phyloP scores from a whole-genome alignment of 37 sponge, comb jelly and placozoan species.

The Haliclona indistincta region DNA sequence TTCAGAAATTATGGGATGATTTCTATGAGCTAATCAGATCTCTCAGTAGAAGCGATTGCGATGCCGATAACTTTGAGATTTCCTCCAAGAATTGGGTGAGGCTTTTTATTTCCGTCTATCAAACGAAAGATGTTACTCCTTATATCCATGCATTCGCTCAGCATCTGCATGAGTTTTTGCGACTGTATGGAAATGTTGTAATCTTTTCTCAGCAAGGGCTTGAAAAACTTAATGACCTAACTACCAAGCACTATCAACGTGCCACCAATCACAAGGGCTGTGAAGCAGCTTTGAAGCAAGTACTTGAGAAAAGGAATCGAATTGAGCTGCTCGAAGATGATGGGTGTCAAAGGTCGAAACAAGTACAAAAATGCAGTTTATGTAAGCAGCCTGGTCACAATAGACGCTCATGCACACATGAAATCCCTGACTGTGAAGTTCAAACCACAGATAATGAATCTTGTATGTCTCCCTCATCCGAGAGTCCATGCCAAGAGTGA shows the following conservation, averaged over 20 bases:
- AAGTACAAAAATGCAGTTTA: too few relatives aligned
- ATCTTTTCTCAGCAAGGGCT: conserved; percentile 24
- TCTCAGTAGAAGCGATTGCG: background rate
- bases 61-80: background rate
- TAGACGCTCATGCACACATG: too few relatives aligned
- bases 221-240: conserved; percentile 31
- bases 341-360: too few relatives aligned
- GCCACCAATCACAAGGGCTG: background rate
- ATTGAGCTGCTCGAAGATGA: background rate
- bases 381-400: too few relatives aligned
- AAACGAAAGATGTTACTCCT: conserved; percentile 35
- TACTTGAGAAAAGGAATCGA: background rate
- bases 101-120: conserved; percentile 6
- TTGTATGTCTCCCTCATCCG: too few relatives aligned
- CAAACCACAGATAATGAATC: too few relatives aligned
- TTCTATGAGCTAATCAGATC: background rate
- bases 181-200: conserved; percentile 7
- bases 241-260: background rate
- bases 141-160: conserved; percentile 21
- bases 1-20: conserved; percentile 14
- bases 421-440: too few relatives aligned
- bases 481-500: too few relatives aligned
- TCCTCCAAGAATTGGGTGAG: conserved; percentile 19
- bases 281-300: background rate
- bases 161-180: conserved; percentile 18